Evolutionary conservation across 2,888 invertebrate species (phyloP), one percentile per base, ranked within the genome.

Genomic region (Andrena praecox): DNA sequence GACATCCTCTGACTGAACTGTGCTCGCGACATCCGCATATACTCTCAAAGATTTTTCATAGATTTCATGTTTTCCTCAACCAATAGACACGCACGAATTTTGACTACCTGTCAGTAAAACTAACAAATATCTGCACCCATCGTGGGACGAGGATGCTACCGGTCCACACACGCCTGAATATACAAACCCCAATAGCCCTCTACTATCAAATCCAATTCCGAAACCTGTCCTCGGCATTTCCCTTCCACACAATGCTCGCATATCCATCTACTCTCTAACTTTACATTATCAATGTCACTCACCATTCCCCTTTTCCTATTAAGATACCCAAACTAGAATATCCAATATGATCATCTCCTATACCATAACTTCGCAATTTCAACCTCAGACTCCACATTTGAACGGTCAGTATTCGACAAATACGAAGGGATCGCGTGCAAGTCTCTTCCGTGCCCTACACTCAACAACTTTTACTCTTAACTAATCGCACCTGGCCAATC

Each of bases 331-430:
- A 24, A 27, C 12, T 59, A n/a, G 70, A 35, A 42, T 70, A 70
- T 12, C 70, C 20, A 35, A 70, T 59, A 29, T 70, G 70, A n/a
- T 59, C 70, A 70, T 42, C 59, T 70, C 0, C 60, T 70, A 20
- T 70, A 59, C 70, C 60, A 70, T 42, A 70, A 12, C 4, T 2
- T 59, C 10, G 59, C 24, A 10, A 0, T 31, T 1, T 27, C 48
- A 27, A 2, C 60, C 6, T 59, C 70, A 4, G 2, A 27, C 10
- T 70, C 70, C 27, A 59, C 27, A 20, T 24, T 70, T 20, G 60
- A 42, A 42, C 70, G 48, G 2, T 70, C 70, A 35, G 10, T 33
- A 7, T 27, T 27, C 10, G 12, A n/a, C 2, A 48, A 29, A 10
- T 7, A 8, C 10, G 48, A 0, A 1, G 29, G 12, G 60, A n/a